These are phyloP conservation scores for Drosophila putrida DNA, from an alignment of 2,888 invertebrate genomes.

Conservation along the genomic window DNA sequence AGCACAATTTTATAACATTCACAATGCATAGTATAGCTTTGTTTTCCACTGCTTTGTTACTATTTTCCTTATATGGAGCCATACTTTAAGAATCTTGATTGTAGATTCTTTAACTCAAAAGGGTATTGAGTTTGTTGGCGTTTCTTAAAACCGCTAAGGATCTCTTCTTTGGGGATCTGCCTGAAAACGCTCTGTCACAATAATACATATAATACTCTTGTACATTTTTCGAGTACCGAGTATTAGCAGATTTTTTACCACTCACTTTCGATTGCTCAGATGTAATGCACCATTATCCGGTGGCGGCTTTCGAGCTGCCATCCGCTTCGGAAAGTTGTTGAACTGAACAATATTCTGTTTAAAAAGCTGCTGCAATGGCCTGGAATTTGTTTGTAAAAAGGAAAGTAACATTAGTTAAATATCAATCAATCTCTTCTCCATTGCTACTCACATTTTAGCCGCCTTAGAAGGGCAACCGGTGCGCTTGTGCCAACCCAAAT, in stretches of 20 bases:
- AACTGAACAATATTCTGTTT: slow-evolving; percentile 85
- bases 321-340: slow-evolving; percentile 83
- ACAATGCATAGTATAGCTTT: too few relatives aligned
- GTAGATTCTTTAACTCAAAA: too few relatives aligned
- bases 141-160: too few relatives aligned
- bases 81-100: too few relatives aligned
- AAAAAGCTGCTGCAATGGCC: slow-evolving; percentile 84
- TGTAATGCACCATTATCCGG: slow-evolving; percentile 80
- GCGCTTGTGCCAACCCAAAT: slow-evolving; percentile 85
- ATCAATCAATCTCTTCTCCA: neutral
- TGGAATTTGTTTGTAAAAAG: slow-evolving; percentile 30
- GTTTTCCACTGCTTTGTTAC: too few relatives aligned
- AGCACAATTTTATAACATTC: too few relatives aligned
- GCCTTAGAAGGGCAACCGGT: slow-evolving; percentile 85
- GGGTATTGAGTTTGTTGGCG: too few relatives aligned
- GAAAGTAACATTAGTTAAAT: neutral
- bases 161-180: too few relatives aligned
- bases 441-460: slow-evolving; percentile 80
- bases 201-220: neutral
- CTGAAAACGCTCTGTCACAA: too few relatives aligned
- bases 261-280: slow-evolving; percentile 83
- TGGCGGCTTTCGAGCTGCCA: slow-evolving; percentile 57
- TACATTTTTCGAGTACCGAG: neutral
- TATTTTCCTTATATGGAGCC: too few relatives aligned
- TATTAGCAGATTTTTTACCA: neutral